A percentile compares a stretch with the other conserved stretches of the same genome.
phyloP scores from a whole-genome alignment of 2,888 invertebrate genomes.

The Drosophila histrio region DNA sequence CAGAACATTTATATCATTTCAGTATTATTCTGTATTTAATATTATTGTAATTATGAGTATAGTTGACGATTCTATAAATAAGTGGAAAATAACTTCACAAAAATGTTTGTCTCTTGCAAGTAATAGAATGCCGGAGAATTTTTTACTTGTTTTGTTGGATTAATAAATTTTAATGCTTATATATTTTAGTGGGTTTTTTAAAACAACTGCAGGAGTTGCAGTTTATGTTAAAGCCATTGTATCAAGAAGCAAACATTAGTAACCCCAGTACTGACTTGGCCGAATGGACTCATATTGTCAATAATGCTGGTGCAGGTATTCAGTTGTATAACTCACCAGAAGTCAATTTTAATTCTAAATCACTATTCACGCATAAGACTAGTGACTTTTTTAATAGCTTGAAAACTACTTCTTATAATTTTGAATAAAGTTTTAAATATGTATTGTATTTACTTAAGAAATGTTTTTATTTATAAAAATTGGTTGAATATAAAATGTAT shows the following conservation, averaged over 20 bases:
- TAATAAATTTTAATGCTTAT: background rate
- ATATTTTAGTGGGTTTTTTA: constrained; percentile 72
- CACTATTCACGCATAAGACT: constrained; percentile 25
- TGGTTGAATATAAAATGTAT: background rate
- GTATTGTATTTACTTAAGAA: constrained; percentile 1
- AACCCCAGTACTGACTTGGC: constrained; percentile 62
- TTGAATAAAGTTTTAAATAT: constrained; percentile 21
- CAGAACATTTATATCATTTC: no score
- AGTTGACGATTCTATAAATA: no score
- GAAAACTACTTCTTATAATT: constrained; percentile 58
- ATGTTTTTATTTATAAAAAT: background rate
- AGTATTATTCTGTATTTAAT: background rate
- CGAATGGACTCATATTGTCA: constrained; percentile 72
- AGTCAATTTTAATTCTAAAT: constrained; percentile 1
- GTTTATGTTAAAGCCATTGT: constrained; percentile 71
- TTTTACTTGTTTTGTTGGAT: background rate
- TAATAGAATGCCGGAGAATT: no score
- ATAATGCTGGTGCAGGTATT: constrained; percentile 36
- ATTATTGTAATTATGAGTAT: no score
- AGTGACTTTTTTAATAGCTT: constrained; percentile 64
- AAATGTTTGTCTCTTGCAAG: no score
- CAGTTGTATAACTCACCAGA: constrained; percentile 1
- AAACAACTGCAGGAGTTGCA: constrained; percentile 78
- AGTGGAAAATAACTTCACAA: no score
- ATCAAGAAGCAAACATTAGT: constrained; percentile 57